These are phyloP conservation scores for Pan troglodytes DNA, from an alignment of 2,113 vertebrate genomes.

Conservation along the genomic window DNA sequence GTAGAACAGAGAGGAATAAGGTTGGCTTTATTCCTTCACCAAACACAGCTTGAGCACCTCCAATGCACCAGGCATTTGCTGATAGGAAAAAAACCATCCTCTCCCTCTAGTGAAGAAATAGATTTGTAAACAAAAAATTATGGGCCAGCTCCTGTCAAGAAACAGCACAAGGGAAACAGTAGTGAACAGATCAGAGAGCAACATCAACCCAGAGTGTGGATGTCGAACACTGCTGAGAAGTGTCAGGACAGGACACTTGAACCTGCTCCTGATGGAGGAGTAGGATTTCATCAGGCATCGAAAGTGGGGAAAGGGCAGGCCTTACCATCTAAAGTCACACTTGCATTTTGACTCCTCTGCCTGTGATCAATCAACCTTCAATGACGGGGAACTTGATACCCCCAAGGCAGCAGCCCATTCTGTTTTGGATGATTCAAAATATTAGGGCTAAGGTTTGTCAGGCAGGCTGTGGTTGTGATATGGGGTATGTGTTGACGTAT, in stretches of 20 bases:
- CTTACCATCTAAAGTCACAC: neutral
- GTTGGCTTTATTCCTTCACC: neutral
- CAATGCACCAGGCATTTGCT: neutral
- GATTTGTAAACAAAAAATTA: neutral
- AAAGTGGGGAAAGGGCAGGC: neutral
- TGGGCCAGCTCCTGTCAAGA: neutral
- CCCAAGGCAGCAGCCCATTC: neutral
- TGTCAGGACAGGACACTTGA: neutral
- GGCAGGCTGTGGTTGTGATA: neutral
- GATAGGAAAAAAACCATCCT: neutral
- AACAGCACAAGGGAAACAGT: neutral
- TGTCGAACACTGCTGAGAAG: neutral
- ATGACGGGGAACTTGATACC: neutral
- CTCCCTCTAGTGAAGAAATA: neutral
- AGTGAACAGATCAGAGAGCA: neutral
- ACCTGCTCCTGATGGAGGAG: neutral
- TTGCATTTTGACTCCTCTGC: neutral
- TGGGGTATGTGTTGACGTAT: neutral
- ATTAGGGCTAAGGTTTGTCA: neutral
- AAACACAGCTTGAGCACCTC: neutral
- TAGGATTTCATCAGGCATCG: neutral
- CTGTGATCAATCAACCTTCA: neutral
- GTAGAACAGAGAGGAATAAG: neutral
- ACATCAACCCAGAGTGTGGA: neutral
- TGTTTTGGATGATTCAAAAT: neutral